A percentile compares a stretch with the other conserved stretches of the same genome.
These are phyloP conservation scores for Kryptolebias ocellatus DNA, from an alignment of 2,797 vertebrate species.

Conservation along the genomic window DNA sequence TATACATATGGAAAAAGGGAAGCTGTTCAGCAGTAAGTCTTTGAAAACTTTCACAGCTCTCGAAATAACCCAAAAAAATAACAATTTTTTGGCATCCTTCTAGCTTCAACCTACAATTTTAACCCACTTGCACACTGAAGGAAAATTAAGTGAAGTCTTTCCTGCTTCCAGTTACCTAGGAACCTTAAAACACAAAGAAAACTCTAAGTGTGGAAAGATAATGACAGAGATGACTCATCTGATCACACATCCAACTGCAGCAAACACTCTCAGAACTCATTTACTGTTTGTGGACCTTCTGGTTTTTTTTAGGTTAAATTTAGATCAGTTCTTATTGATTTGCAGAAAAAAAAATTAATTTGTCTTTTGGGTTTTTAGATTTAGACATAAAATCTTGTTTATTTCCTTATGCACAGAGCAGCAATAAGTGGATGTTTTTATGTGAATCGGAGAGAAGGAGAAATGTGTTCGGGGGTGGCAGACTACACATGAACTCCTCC, in stretches of 20 bases:
- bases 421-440: conserved; percentile 18
- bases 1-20: background rate
- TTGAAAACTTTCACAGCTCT: conserved; percentile 28
- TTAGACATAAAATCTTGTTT: background rate
- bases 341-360: conserved; percentile 23
- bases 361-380: conserved; percentile 7
- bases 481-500: conserved; percentile 46
- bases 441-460: background rate
- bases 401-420: conserved; percentile 6
- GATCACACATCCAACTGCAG: background rate
- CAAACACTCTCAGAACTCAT: background rate
- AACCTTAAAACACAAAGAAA: conserved; percentile 5
- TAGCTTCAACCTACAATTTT: conserved; percentile 34
- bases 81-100: conserved; percentile 18
- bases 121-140: conserved; percentile 28
- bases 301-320: background rate
- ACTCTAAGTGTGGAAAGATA: background rate
- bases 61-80: conserved; percentile 21
- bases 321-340: conserved; percentile 26
- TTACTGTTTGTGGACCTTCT: background rate
- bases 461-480: conserved; percentile 22
- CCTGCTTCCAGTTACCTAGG: background rate
- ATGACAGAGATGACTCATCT: background rate
- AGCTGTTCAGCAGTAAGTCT: background rate
- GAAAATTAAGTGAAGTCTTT: conserved; percentile 20